Conservation (phyloP, 1,140 invertebrate genomes). For the Popillia japonica region DNA sequence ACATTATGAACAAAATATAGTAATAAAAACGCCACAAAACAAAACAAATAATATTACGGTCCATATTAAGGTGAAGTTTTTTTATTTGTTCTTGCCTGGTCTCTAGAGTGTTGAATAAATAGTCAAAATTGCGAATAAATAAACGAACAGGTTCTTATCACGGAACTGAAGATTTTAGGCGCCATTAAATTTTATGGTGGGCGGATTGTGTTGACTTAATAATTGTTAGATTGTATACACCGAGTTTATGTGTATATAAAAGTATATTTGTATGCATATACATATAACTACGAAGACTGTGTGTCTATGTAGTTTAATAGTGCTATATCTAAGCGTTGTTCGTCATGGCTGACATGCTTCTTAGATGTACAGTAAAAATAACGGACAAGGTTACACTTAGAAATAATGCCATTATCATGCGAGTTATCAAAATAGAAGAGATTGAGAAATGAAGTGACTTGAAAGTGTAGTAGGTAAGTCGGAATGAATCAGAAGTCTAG, state of each 20-base stretch:
- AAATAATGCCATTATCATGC: too few species aligned
- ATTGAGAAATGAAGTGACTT: too few species aligned
- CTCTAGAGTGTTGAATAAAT: conserved; percentile 7
- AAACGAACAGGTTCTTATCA: background rate
- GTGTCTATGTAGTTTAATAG: background rate
- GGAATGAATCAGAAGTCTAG: too few species aligned
- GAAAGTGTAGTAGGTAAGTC: too few species aligned
- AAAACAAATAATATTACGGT: background rate
- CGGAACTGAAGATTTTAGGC: background rate
- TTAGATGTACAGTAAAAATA: too few species aligned
- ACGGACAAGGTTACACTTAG: too few species aligned
- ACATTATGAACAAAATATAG: background rate
- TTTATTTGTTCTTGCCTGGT: conserved; percentile 9
- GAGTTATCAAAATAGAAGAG: too few species aligned
- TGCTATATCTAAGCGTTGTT: background rate
- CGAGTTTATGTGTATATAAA: background rate
- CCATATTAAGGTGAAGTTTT: background rate
- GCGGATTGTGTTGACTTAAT: background rate
- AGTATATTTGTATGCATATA: background rate
- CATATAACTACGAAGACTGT: background rate
- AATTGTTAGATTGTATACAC: background rate
- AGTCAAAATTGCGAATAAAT: conserved; percentile 19
- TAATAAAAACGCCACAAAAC: conserved; percentile 13
- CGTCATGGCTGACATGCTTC: background rate
- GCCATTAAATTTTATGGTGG: conserved; percentile 18